Evolutionary conservation across 2,888 invertebrate species (phyloP).

Genomic region (Platycheirus albimanus): DNA sequence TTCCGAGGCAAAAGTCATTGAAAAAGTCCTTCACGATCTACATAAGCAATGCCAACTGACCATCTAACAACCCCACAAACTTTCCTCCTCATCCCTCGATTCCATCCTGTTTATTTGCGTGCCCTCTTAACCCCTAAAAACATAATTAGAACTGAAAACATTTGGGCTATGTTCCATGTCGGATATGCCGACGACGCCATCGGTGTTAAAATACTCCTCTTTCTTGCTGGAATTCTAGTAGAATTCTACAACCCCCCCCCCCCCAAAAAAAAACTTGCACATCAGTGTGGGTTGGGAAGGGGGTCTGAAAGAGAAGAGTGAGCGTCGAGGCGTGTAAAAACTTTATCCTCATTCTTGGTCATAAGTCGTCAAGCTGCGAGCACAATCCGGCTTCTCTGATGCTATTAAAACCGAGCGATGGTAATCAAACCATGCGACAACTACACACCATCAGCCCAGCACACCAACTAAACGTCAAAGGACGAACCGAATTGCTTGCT

Average conservation of each 20-base stretch:
- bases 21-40: slow-evolving; percentile 55
- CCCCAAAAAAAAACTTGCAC: slow-evolving; percentile 21
- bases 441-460: slow-evolving; percentile 41
- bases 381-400: slow-evolving; percentile 61
- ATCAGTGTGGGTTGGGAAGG: slow-evolving; percentile 25
- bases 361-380: slow-evolving; percentile 65
- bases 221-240: slow-evolving; percentile 27
- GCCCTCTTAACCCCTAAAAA: slow-evolving; percentile 69
- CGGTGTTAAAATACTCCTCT: slow-evolving; percentile 70
- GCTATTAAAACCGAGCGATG: slow-evolving; percentile 76
- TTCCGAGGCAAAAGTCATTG: slow-evolving; percentile 61
- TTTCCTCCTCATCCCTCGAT: neutral
- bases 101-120: slow-evolving; percentile 27
- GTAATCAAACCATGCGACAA: slow-evolving; percentile 72
- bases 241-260: slow-evolving; percentile 2
- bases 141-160: slow-evolving; percentile 73
- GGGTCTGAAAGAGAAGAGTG: slow-evolving; percentile 23
- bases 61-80: slow-evolving; percentile 43
- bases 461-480: slow-evolving; percentile 40
- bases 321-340: slow-evolving; percentile 71
- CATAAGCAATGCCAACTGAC: slow-evolving; percentile 60
- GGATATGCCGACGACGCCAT: slow-evolving; percentile 71
- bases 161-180: slow-evolving; percentile 71
- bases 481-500: slow-evolving; percentile 75
- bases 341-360: slow-evolving; percentile 69